phyloP scores from a whole-genome alignment of 2,797 vertebrate species.

The Diglossa cyanea region DNA sequence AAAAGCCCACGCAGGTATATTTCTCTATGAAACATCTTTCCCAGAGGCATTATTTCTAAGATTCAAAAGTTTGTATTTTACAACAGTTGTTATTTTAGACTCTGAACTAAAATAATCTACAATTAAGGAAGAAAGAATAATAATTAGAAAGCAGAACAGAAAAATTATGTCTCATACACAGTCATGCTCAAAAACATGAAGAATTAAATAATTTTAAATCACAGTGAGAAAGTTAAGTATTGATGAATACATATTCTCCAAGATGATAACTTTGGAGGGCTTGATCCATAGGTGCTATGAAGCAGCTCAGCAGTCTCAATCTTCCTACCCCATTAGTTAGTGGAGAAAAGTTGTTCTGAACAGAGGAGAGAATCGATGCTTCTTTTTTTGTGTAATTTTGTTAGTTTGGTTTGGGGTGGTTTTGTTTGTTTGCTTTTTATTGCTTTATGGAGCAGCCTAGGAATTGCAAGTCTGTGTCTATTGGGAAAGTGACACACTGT shows the following conservation, averaged over 20 bases:
- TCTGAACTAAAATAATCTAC: neutral
- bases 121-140: neutral
- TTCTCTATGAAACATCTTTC: neutral
- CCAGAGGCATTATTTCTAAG: neutral
- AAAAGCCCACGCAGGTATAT: neutral
- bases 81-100: neutral
- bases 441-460: neutral
- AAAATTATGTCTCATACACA: neutral
- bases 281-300: neutral
- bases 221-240: neutral
- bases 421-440: neutral
- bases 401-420: neutral
- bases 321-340: neutral
- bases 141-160: neutral
- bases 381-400: neutral
- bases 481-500: neutral
- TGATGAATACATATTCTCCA: neutral
- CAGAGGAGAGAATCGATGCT: neutral
- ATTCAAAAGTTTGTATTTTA: neutral
- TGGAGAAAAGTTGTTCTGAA: neutral
- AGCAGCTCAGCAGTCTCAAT: neutral
- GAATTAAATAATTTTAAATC: neutral
- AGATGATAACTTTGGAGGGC: neutral
- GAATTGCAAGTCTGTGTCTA: neutral
- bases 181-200: neutral